Evolutionary conservation across 2,888 invertebrate genomes (phyloP).

Genomic region (Carterocephalus palaemon): DNA sequence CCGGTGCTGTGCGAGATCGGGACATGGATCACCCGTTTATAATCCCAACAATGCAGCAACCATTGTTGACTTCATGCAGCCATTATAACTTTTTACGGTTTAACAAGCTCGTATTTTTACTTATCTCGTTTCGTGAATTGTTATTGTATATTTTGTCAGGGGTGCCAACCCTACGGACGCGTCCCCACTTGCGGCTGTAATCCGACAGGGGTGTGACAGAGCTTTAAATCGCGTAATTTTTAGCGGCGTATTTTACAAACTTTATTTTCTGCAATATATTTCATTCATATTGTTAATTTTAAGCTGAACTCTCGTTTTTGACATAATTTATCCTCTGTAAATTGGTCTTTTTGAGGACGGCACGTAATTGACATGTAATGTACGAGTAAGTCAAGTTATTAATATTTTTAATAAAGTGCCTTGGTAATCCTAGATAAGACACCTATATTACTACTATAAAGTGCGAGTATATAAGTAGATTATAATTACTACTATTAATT

Average conservation of each 20-base stretch:
- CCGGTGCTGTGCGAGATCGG: conserved; percentile 43
- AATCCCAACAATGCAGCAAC: conserved; percentile 27
- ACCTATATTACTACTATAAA: no score
- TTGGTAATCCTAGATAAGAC: no score
- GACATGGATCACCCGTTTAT: conserved; percentile 45
- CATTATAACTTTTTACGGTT: conserved; percentile 78
- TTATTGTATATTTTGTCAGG: conserved; percentile 58
- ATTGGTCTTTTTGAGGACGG: no score
- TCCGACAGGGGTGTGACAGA: conserved; percentile 25
- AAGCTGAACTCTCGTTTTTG: neutral
- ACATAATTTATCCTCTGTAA: neutral
- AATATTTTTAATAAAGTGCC: no score
- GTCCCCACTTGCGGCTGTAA: conserved; percentile 23
- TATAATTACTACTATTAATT: no score
- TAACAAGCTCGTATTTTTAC: conserved; percentile 76
- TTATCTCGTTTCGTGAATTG: conserved; percentile 74
- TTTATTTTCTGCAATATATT: conserved; percentile 3
- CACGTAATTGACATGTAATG: no score
- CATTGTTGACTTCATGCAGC: conserved; percentile 73
- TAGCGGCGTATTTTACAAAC: conserved; percentile 12
- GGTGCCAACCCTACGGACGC: conserved; percentile 47
- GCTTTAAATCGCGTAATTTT: conserved; percentile 25
- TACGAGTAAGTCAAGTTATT: no score
- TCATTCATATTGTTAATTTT: conserved; percentile 4
- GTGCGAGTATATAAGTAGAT: no score